Percentiles rank a stretch among this genome's conserved stretches.
Evolutionary conservation across 2,113 vertebrate genomes (phyloP).

Genomic region (Peromyscus maniculatus): DNA sequence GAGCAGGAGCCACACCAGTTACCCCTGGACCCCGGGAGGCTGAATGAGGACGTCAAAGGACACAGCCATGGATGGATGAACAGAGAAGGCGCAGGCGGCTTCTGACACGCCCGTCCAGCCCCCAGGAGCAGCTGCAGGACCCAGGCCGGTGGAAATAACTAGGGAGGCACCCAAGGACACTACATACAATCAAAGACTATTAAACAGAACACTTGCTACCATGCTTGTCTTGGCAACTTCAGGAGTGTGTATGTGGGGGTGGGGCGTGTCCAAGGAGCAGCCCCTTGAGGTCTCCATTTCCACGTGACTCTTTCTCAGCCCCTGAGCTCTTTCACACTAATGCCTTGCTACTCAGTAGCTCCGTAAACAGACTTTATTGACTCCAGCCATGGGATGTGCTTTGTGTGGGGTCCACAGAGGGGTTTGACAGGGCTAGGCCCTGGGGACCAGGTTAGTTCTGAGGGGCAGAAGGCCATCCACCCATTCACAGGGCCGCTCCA

Average conservation of each 20-base stretch:
- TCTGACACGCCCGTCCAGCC: background rate
- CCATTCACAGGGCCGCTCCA: slow-evolving; percentile 92
- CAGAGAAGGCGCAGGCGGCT: background rate
- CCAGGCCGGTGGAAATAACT: background rate
- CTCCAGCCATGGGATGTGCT: background rate
- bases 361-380: slow-evolving; percentile 75
- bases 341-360: background rate
- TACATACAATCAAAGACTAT: background rate
- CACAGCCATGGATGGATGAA: background rate
- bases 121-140: background rate
- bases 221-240: background rate
- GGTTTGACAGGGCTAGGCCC: slow-evolving; percentile 75
- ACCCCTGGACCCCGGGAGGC: background rate
- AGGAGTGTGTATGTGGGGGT: background rate
- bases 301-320: background rate
- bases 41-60: slow-evolving; percentile 36
- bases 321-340: background rate
- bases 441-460: slow-evolving; percentile 90
- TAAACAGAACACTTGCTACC: slow-evolving; percentile 51
- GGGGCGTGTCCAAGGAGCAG: background rate
- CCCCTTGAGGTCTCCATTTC: background rate
- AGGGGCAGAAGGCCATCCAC: slow-evolving; percentile 92
- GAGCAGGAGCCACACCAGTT: slow-evolving; percentile 71
- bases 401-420: background rate
- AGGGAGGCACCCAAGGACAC: background rate